Conservation (phyloP, 2,113 vertebrate genomes). For the Lepus americanus region DNA sequence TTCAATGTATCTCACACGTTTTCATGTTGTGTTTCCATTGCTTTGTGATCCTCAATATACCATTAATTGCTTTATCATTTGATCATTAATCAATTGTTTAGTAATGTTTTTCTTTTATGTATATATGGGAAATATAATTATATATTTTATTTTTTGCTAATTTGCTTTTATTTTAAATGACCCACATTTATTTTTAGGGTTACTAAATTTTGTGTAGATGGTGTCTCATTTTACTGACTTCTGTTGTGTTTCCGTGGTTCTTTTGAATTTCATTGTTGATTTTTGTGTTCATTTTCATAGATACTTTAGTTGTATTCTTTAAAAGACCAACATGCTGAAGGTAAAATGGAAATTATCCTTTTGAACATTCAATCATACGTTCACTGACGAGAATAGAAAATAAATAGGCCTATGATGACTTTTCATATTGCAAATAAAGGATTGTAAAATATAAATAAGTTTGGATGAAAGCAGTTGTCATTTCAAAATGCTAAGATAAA, state of each 20-base stretch:
- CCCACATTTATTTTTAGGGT: not conserved
- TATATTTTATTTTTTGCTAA: not conserved
- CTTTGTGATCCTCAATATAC: not conserved
- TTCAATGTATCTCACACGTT: not conserved
- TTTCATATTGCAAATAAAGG: not conserved
- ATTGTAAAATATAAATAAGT: not conserved
- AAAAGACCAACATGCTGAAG: not conserved
- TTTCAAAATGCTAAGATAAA: not conserved
- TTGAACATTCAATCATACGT: not conserved
- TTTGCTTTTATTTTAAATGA: not conserved
- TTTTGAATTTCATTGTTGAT: not conserved
- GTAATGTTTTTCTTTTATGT: not conserved
- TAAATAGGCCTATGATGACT: not conserved
- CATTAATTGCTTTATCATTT: not conserved
- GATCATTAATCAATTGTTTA: not conserved
- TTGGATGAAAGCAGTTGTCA: not conserved
- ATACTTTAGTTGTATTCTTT: not conserved
- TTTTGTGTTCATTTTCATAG: not conserved
- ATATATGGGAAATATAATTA: not conserved
- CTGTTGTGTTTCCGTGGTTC: not conserved
- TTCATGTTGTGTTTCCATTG: not conserved
- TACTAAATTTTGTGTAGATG: not conserved
- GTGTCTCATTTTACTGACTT: not conserved
- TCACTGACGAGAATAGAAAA: not conserved
- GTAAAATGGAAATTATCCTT: not conserved